Evolutionary conservation across 2,113 vertebrate genomes (phyloP).

Genomic region (Rattus rattus): DNA sequence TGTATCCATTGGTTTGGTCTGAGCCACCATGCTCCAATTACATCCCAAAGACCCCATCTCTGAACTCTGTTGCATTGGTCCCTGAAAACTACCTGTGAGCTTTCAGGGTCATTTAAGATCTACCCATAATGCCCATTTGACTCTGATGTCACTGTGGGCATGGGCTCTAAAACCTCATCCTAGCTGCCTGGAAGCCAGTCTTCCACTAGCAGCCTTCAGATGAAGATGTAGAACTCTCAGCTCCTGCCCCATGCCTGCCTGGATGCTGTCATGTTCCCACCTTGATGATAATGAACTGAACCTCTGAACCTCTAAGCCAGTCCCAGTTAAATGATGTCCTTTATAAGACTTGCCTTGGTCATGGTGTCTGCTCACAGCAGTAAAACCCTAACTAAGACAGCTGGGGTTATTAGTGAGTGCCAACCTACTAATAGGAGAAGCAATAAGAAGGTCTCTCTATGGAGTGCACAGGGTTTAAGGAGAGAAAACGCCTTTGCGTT

Average conservation of each 20-base stretch:
- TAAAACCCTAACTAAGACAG: no score
- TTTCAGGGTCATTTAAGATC: neutral
- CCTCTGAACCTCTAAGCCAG: no score
- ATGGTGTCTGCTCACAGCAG: no score
- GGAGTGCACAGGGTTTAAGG: neutral
- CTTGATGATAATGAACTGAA: no score
- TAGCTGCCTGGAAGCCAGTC: no score
- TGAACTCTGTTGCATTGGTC: neutral
- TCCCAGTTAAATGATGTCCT: no score
- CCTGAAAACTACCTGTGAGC: neutral
- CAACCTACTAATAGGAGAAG: neutral
- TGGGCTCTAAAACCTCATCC: no score
- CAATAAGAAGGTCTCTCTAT: neutral
- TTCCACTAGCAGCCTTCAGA: no score
- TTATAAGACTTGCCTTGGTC: no score
- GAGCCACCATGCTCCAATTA: neutral
- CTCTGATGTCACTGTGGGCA: neutral
- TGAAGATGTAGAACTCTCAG: no score
- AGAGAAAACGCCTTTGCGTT: neutral
- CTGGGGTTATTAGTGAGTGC: neutral
- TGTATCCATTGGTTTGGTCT: neutral
- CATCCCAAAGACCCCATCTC: neutral
- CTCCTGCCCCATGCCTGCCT: no score
- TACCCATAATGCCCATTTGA: neutral
- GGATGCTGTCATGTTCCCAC: no score